Evolutionary conservation across 1,140 invertebrate genomes (phyloP).

Genomic region (Pseudobourletiella spinata): DNA sequence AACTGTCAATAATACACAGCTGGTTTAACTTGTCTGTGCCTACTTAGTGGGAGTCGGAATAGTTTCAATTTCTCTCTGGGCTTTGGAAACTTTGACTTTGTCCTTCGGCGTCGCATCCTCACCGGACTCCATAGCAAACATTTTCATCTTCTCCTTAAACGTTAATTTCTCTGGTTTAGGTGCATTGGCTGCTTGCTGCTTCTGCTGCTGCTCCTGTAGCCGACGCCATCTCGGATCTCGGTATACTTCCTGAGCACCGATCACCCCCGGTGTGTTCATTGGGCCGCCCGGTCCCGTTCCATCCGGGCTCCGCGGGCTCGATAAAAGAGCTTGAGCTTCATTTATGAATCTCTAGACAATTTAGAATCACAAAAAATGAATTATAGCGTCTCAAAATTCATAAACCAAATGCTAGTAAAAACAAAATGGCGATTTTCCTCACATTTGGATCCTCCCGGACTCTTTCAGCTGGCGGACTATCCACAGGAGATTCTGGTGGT

Average conservation of each 20-base stretch:
- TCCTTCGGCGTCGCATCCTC: constrained; percentile 77
- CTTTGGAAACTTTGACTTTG: constrained; percentile 86
- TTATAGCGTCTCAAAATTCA: too few species aligned
- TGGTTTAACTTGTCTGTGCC: too few species aligned
- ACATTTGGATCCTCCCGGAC: constrained; percentile 72
- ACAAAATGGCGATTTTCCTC: too few species aligned
- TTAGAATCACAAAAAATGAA: constrained; percentile 21
- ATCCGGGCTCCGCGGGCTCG: constrained; percentile 60
- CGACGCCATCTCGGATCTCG: constrained; percentile 74
- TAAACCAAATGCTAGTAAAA: too few species aligned
- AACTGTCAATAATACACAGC: too few species aligned
- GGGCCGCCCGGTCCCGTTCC: constrained; percentile 49
- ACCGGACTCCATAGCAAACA: constrained; percentile 88
- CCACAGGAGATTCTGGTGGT: constrained; percentile 36
- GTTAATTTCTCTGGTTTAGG: constrained; percentile 79
- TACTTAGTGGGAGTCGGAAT: background rate
- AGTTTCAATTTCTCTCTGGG: constrained; percentile 76
- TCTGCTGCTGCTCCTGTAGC: constrained; percentile 62
- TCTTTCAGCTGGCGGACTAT: constrained; percentile 44
- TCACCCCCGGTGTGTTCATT: constrained; percentile 75
- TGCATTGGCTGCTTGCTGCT: constrained; percentile 52
- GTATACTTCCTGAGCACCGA: constrained; percentile 58
- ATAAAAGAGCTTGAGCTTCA: constrained; percentile 64
- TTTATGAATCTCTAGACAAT: constrained; percentile 63
- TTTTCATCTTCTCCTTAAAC: constrained; percentile 94